Evolutionary conservation across 1,140 invertebrate species (phyloP).

Genomic region (Zaprionus vittiger): DNA sequence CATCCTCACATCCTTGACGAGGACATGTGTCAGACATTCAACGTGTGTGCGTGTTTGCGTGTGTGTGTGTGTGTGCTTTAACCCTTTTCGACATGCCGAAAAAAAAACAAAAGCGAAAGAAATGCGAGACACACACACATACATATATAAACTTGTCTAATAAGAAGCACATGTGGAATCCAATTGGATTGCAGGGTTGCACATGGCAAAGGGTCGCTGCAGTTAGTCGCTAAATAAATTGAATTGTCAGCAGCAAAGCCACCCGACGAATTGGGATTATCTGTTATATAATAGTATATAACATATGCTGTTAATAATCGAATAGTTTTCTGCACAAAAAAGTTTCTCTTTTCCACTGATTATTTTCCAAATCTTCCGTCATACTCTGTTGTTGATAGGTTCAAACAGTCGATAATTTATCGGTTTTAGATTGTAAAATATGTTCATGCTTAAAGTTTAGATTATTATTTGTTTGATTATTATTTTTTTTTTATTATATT

Average conservation of each 20-base stretch:
- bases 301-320: conserved; percentile 3
- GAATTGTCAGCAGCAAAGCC: conserved; percentile 39
- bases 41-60: conserved; percentile 8
- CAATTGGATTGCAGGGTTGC: conserved; percentile 42
- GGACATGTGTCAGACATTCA: conserved; percentile 31
- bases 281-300: neutral
- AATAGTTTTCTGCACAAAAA: neutral
- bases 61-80: conserved; percentile 24
- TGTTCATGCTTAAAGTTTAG: no score
- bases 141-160: conserved; percentile 73
- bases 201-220: neutral
- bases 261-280: neutral
- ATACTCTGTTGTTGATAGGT: no score
- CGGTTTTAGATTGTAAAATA: no score
- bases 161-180: conserved; percentile 52
- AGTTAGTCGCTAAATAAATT: conserved; percentile 46
- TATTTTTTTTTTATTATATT: no score
- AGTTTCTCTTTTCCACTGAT: no score
- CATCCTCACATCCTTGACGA: conserved; percentile 52
- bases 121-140: conserved; percentile 50
- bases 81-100: conserved; percentile 49
- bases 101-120: conserved; percentile 53
- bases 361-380: no score
- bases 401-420: no score
- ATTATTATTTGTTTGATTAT: no score